Evolutionary conservation across 1,140 invertebrate genomes (phyloP), one percentile per base, ranked within the genome.

Genomic region (Zophobas morio): DNA sequence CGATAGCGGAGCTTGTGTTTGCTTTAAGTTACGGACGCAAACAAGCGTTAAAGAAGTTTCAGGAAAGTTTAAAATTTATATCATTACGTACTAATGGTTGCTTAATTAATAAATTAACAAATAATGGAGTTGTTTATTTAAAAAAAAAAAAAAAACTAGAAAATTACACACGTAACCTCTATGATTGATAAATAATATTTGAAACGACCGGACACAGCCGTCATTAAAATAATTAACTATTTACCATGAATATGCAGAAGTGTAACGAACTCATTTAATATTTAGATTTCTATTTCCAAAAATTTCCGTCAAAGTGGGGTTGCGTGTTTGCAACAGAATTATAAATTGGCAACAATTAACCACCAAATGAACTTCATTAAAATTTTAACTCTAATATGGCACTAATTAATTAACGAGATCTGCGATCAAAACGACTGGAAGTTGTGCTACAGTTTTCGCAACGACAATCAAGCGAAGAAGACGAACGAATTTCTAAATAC

Each of bases 271-370:
- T 66, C 35, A 42, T 66, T 40, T 66, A 66, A 66, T 42, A 66
- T 42, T 66, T 66, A 66, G 37, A 66, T 66, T 66, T 42, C 60
- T 66, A 4, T 20, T 66, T 40, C 20, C 36, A 42, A 66, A 66
- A 66, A 66, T 66, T 40, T 20, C 37, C 4, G 6, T n/a, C 42
- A 1, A 33, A 66, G 60, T 66, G 39, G 60, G 39, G 60, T 66
- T 66, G 60, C 60, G 60, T 66, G 60, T 66, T 42, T 66, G n/a
- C 60, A 66, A 66, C 35, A 66, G 60, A 66, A 66, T 66, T 66
- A 42, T 66, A 66, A 66, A 66, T 66, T 40, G 60, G 37, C 39
- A 66, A 40, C 60, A 66, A 66, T 66, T 66, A 66, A 42, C 36
- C 37, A 39, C 60, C 20, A 66, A 66, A 42, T 36, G 60, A 66